These are phyloP conservation scores for Napeogenes inachia DNA, from an alignment of 2,888 invertebrate species.

Conservation along the genomic window DNA sequence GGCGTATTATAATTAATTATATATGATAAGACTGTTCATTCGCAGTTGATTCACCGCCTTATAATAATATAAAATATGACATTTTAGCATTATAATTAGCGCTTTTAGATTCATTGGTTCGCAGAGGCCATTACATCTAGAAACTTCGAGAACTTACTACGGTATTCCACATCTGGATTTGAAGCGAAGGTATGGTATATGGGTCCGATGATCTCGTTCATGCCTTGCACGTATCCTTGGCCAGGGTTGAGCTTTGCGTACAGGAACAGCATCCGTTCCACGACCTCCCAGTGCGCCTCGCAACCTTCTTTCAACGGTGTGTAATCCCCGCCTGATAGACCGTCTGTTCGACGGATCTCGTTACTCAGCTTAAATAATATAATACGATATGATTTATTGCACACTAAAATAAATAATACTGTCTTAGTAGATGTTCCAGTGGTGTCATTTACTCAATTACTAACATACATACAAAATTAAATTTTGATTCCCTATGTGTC, in stretches of 20 bases:
- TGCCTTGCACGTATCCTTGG: conserved; percentile 97
- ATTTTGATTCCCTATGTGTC: too few relatives aligned
- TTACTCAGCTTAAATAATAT: conserved; percentile 79
- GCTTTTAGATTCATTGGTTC: too few relatives aligned
- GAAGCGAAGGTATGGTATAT: conserved; percentile 98
- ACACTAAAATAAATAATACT: too few relatives aligned
- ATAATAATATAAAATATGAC: too few relatives aligned
- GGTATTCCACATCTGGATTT: conserved; percentile 87
- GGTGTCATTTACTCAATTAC: too few relatives aligned
- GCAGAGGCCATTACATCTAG: too few relatives aligned
- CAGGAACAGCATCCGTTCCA: conserved; percentile 96
- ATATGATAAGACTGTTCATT: too few relatives aligned
- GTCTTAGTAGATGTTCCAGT: too few relatives aligned
- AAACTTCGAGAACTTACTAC: conserved; percentile 76
- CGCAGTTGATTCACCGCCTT: too few relatives aligned
- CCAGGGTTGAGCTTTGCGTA: conserved; percentile 99
- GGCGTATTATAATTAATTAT: too few relatives aligned
- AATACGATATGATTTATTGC: not conserved
- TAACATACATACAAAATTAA: too few relatives aligned
- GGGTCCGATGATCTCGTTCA: conserved; percentile 99
- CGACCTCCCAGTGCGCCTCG: conserved; percentile 99
- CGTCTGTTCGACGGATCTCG: conserved; percentile 81
- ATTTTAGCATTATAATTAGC: too few relatives aligned
- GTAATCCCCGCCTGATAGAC: conserved; percentile 78
- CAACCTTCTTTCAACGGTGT: conserved; percentile 91